Conservation (phyloP, 2,797 vertebrate species). For the Enteromius anoplus region DNA sequence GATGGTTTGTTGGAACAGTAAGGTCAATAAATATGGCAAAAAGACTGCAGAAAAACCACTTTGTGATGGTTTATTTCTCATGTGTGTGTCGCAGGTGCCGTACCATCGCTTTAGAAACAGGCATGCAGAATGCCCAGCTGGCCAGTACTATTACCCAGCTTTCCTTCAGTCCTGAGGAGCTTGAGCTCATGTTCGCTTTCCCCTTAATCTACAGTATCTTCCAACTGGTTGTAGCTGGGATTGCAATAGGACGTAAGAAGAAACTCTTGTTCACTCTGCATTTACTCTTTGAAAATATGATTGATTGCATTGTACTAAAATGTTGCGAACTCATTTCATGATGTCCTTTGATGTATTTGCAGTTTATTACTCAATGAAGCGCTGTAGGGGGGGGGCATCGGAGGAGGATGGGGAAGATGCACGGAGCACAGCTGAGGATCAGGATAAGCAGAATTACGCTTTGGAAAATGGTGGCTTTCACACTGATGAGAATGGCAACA, state of each 20-base stretch:
- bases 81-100: conserved; percentile 80
- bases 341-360: conserved; percentile 22
- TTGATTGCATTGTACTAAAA: background rate
- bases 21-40: background rate
- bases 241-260: conserved; percentile 81
- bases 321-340: background rate
- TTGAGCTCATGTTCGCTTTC: conserved; percentile 91
- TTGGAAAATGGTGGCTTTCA: conserved; percentile 68
- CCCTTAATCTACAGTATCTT: conserved; percentile 97
- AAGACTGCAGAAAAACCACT: background rate
- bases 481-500: conserved; percentile 54
- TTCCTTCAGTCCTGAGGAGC: conserved; percentile 84
- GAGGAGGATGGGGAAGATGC: conserved; percentile 53
- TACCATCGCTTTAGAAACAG: conserved; percentile 93
- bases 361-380: conserved; percentile 69
- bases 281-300: conserved; percentile 3
- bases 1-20: background rate
- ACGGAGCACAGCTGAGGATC: background rate
- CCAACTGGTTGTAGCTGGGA: conserved; percentile 78
- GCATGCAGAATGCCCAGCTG: conserved; percentile 93
- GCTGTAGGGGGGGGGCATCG: accelerated
- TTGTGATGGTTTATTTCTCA: background rate
- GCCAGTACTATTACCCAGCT: conserved; percentile 94
- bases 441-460: conserved; percentile 56
- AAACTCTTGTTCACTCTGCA: background rate